Base-by-base conservation (phyloP, 2,888 invertebrate species). In the Plemyria rubiginata region DNA sequence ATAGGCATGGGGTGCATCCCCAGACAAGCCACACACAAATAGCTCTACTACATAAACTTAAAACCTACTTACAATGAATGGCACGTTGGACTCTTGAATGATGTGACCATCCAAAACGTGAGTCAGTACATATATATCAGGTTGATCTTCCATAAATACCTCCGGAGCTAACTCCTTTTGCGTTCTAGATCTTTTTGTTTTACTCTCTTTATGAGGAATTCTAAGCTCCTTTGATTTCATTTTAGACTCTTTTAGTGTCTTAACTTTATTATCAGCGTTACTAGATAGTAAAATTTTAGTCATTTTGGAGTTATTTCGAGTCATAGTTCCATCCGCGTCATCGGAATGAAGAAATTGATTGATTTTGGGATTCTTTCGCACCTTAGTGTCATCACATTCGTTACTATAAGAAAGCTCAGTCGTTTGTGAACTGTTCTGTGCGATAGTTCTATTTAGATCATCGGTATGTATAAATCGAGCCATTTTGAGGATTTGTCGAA, bases 91-190 rank as follows among this genome's bases (percentile, higher is more conserved):
- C 67, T 92, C 92, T 66, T 92, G 92, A 62, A 92, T 92, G 1
- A 92, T 90, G 61, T 85, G 88, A 28, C 92, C 92, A 55, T 92
- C 92, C 8, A 92, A 71, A 1, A 92, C 92, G 54, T 92, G 92
- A 0, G 92, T 92, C 0, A 92, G 36, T 7, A 71, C 82, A 74
- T 62, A 73, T 84, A 59, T 80, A 79, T 68, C 70, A 80, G 54
- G 70, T 78, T 51, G 36, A 1, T 56, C 54, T 29, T 46, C 32
- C 3, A 12, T 16, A 36, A 7, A 8, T 1, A 12, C 12, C 0
- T 36, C 12, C 16, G 11, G 12, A 16, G 16, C 29, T 6, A 8
- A 12, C 1, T 45, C 28, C 22, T 11, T 29, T 7, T 54, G 13
- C 9, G 15, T 50, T 13, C 6, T 32, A 7, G 11, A 29, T 32